phyloP scores from a whole-genome alignment of 2,797 vertebrate species.

The Todus mexicanus region DNA sequence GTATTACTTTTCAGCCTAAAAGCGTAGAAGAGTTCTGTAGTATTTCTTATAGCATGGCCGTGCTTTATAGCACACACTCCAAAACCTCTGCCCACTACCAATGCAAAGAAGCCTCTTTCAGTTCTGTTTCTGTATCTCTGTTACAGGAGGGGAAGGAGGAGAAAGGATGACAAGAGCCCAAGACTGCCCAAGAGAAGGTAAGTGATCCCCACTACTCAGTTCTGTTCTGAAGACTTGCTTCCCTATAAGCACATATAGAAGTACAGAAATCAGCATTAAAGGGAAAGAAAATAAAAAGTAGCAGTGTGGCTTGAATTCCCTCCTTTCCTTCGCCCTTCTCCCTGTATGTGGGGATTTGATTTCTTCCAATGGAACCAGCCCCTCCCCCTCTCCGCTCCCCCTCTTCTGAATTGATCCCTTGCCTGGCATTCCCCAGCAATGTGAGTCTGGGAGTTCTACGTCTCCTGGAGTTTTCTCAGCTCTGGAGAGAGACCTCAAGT shows the following conservation, averaged over 20 bases:
- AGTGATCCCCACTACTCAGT: background rate
- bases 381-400: accelerated
- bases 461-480: background rate
- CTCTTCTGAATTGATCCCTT: background rate
- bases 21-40: background rate
- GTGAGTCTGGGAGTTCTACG: background rate
- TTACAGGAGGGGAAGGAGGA: slow-evolving; percentile 89
- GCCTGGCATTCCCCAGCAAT: background rate
- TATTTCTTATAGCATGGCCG: background rate
- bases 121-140: slow-evolving; percentile 11
- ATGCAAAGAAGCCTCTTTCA: background rate
- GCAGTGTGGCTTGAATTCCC: background rate
- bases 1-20: background rate
- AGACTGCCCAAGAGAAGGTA: slow-evolving; percentile 94
- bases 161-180: slow-evolving; percentile 98
- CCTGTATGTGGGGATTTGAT: background rate
- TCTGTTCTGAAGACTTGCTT: background rate
- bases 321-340: background rate
- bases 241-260: no score
- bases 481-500: background rate
- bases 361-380: background rate
- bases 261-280: background rate
- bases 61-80: background rate
- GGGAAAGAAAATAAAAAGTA: background rate
- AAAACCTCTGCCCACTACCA: background rate